These are phyloP conservation scores for Ctenoplectra terminalis DNA, from an alignment of 1,140 invertebrate species.

Conservation along the genomic window DNA sequence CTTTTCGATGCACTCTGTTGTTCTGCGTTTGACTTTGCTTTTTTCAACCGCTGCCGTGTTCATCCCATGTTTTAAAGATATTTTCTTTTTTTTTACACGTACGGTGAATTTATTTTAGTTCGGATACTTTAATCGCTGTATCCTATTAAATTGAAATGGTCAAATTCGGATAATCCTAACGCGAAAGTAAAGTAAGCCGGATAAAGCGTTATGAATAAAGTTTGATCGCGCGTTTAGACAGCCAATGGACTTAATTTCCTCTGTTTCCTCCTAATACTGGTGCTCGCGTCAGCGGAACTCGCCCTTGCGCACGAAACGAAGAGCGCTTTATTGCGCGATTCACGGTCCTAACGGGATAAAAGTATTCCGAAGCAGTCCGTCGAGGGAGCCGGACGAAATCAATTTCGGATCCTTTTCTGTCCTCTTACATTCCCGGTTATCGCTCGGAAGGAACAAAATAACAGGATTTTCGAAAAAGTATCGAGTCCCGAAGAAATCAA, in stretches of 20 bases:
- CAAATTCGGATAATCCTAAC: background rate
- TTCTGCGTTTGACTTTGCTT: too few relatives aligned
- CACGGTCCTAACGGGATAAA: background rate
- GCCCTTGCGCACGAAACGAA: background rate
- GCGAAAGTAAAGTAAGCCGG: background rate
- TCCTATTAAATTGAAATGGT: background rate
- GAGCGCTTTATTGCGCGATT: conserved; percentile 1
- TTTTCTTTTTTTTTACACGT: too few relatives aligned
- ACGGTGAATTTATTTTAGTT: too few relatives aligned
- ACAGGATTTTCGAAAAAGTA: conserved; percentile 24
- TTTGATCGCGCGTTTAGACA: background rate
- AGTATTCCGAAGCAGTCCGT: background rate
- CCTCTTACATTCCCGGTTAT: background rate
- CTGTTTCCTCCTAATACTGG: background rate
- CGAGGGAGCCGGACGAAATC: conserved; percentile 5
- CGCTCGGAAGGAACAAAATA: conserved; percentile 16
- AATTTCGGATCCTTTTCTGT: conserved; percentile 15
- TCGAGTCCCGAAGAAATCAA: conserved; percentile 19
- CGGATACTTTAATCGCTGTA: background rate
- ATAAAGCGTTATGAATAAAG: background rate
- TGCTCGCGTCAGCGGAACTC: background rate
- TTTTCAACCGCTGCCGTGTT: background rate
- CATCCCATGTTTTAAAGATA: background rate
- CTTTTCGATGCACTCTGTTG: background rate
- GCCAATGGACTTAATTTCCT: background rate